Conservation (phyloP, 2,113 vertebrate species). For the Myrmecophaga tridactyla region DNA sequence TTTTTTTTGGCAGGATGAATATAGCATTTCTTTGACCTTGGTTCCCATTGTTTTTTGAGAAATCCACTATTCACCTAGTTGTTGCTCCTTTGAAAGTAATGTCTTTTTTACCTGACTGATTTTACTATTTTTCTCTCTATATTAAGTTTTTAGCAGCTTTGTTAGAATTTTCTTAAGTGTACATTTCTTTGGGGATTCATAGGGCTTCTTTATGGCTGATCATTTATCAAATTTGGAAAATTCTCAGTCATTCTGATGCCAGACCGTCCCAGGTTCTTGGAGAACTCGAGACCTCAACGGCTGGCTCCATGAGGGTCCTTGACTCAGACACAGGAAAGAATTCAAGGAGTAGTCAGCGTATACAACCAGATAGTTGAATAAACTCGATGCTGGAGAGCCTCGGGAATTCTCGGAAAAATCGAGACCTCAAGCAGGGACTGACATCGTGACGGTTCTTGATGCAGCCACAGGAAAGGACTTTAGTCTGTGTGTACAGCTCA, state of each 20-base stretch:
- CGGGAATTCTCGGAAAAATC: no score
- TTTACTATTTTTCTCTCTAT: background rate
- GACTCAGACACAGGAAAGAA: no score
- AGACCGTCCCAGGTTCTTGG: no score
- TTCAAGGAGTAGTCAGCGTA: no score
- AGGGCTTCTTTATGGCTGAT: background rate
- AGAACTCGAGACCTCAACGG: no score
- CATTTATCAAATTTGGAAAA: constrained; percentile 26
- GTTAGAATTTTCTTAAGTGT: background rate
- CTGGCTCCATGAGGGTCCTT: no score
- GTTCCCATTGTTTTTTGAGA: constrained; percentile 4
- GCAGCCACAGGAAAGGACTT: no score
- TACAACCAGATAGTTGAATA: no score
- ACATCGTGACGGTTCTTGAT: no score
- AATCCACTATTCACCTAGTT: background rate
- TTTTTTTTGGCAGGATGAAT: background rate
- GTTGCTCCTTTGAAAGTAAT: background rate
- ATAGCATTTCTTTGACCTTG: background rate
- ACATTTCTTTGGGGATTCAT: background rate
- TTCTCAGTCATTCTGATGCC: background rate
- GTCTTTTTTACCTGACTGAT: background rate
- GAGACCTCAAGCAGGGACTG: no score
- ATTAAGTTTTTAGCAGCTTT: background rate
- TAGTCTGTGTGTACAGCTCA: no score
- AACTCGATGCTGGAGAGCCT: no score